These are phyloP conservation scores for Rhabdornis inornatus DNA, from an alignment of 2,113 vertebrate species.

Conservation along the genomic window DNA sequence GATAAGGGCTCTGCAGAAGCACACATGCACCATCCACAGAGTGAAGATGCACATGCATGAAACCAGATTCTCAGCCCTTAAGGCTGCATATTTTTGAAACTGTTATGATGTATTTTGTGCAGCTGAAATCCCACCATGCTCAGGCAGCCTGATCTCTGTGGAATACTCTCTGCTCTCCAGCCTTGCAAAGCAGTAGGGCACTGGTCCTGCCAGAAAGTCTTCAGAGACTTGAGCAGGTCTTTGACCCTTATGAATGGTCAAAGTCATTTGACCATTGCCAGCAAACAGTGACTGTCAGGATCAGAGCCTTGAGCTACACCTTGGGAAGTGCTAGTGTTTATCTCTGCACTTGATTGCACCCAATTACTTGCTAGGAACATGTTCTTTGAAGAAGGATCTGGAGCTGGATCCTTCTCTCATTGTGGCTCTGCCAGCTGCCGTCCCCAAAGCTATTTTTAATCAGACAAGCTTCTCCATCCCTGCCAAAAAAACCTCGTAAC, in stretches of 20 bases:
- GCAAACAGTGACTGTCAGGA: neutral
- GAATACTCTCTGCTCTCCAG: neutral
- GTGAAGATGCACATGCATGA: neutral
- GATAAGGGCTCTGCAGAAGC: neutral
- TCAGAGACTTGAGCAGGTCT: neutral
- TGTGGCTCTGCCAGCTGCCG: conserved; percentile 21
- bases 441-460: conserved; percentile 62
- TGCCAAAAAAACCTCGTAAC: conserved; percentile 17
- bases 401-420: conserved; percentile 1
- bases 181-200: neutral
- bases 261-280: no score
- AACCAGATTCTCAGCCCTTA: neutral
- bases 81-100: neutral
- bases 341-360: conserved; percentile 27
- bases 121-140: neutral
- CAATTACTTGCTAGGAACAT: conserved; percentile 23
- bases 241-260: neutral
- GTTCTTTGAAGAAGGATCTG: conserved; percentile 35
- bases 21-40: neutral
- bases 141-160: neutral
- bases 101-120: neutral
- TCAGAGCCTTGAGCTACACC: conserved; percentile 20
- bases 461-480: neutral
- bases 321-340: conserved; percentile 5
- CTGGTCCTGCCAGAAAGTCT: neutral